Percentiles rank a stretch among this genome's conserved stretches.
These are phyloP conservation scores for Patella depressa DNA, from an alignment of 2,888 invertebrate genomes.

Conservation along the genomic window DNA sequence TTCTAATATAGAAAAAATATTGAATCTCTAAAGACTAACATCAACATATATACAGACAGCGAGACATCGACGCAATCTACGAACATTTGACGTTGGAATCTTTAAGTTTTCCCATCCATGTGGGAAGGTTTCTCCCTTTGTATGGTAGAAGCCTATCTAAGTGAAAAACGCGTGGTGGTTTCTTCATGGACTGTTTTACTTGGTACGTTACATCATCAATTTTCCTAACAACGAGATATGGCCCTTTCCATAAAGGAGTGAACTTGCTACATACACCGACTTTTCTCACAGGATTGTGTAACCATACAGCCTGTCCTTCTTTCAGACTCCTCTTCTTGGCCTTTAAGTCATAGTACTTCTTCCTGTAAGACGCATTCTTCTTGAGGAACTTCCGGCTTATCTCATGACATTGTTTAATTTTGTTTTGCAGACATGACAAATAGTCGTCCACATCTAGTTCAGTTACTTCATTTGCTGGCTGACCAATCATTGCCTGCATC, in stretches of 20 bases:
- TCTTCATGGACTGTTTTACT: background rate
- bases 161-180: background rate
- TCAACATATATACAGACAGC: background rate
- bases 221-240: background rate
- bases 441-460: background rate
- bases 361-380: background rate
- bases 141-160: constrained; percentile 12
- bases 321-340: background rate
- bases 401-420: background rate
- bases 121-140: background rate
- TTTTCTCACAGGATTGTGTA: background rate
- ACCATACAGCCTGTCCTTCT: constrained; percentile 13
- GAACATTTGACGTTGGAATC: background rate
- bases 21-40: too few species aligned
- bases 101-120: background rate
- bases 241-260: constrained; percentile 15
- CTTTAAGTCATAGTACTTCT: constrained; percentile 2
- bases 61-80: background rate
- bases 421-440: background rate
- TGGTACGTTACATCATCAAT: constrained; percentile 15
- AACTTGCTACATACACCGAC: constrained; percentile 8
- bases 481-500: background rate
- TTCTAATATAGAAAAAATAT: too few species aligned
- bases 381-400: background rate
- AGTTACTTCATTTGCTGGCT: background rate